phyloP scores from a whole-genome alignment of 2,797 vertebrate genomes.

The Spinus pinus region DNA sequence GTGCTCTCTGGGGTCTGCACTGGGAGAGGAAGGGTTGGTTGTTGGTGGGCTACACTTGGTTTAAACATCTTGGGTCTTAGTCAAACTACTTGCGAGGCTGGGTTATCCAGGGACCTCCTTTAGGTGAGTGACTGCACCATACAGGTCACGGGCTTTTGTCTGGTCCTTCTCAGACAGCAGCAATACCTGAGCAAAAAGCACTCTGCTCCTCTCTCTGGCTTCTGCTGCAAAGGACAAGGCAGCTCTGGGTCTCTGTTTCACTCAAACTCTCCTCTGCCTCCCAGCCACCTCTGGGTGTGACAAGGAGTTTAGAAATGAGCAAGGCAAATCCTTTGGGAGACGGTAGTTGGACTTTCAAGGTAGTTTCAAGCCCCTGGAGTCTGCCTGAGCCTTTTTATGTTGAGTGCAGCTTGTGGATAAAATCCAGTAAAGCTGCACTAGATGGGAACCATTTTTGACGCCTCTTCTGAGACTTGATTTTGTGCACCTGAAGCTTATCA shows the following conservation, averaged over 20 bases:
- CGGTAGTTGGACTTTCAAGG: neutral
- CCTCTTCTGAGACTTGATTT: neutral
- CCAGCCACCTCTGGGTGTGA: neutral
- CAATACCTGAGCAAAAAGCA: neutral
- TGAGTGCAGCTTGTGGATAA: neutral
- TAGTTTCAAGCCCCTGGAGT: neutral
- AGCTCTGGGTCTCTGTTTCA: neutral
- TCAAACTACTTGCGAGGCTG: neutral
- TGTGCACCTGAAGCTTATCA: neutral
- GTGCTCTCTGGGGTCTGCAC: neutral
- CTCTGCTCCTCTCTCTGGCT: neutral
- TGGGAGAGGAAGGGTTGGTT: neutral
- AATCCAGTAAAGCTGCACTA: neutral
- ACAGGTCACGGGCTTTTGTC: neutral
- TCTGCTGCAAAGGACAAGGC: neutral
- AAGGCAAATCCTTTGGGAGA: neutral
- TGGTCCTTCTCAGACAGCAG: neutral
- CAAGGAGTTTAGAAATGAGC: neutral
- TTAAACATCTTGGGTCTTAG: neutral
- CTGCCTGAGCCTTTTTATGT: neutral
- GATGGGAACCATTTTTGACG: neutral
- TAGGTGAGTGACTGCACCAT: neutral
- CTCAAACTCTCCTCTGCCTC: neutral
- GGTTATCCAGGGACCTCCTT: neutral
- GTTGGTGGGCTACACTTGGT: neutral